These are phyloP conservation scores for Linepithema humile DNA, from an alignment of 1,140 invertebrate species.

Conservation along the genomic window DNA sequence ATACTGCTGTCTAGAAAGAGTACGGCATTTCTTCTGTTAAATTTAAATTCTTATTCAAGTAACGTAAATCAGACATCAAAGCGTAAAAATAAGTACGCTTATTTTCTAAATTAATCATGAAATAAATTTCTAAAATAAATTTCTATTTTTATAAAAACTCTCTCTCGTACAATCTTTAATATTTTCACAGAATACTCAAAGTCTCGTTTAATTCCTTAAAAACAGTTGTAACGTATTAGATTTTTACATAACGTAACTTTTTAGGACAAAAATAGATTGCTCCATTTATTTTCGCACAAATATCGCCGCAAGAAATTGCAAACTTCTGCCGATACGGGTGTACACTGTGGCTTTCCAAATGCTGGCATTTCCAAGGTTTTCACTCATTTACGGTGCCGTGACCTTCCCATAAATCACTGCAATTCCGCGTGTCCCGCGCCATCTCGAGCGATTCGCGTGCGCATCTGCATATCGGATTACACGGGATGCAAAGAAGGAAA, in stretches of 20 bases:
- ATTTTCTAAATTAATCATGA: too few species aligned
- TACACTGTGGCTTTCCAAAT: too few species aligned
- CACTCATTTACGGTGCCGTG: constrained; percentile 36
- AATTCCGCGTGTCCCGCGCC: constrained; percentile 45
- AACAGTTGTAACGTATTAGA: background rate
- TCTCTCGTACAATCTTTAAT: background rate
- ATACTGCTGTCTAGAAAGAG: too few species aligned
- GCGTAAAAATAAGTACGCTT: too few species aligned
- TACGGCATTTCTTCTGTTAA: too few species aligned
- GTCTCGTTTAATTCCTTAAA: background rate
- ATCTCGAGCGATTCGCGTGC: constrained; percentile 42
- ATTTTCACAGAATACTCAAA: background rate
- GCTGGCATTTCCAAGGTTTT: constrained; percentile 35
- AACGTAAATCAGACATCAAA: too few species aligned
- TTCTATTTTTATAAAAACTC: too few species aligned
- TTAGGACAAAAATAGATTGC: background rate
- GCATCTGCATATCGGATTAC: constrained; percentile 73
- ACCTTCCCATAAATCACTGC: constrained; percentile 52
- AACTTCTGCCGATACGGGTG: background rate
- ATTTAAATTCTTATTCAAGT: background rate
- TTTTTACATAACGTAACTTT: background rate
- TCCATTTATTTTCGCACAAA: background rate
- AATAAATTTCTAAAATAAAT: background rate
- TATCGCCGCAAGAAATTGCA: background rate
- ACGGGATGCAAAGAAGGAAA: constrained; percentile 59